A percentile compares a stretch with the other conserved stretches of the same genome.
Conservation (phyloP, 2,113 vertebrate genomes). For the Hippopotamus amphibius region DNA sequence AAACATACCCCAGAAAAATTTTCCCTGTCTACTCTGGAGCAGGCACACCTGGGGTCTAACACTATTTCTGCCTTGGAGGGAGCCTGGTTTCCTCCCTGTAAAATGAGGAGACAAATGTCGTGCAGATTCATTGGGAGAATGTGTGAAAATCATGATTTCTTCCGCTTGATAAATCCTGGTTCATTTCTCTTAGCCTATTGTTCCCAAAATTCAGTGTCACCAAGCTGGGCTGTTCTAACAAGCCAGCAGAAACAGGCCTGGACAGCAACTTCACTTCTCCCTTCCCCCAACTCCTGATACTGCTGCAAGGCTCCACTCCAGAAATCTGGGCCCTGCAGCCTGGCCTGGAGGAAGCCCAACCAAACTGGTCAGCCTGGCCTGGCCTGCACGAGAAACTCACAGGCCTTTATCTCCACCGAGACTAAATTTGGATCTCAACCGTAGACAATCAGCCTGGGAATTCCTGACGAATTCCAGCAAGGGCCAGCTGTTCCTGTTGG, state of each 20-base stretch:
- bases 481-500: not conserved
- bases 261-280: no score
- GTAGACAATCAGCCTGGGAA: conserved; percentile 60
- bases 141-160: not conserved
- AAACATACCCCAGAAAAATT: not conserved
- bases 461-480: conserved; percentile 60
- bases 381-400: not conserved
- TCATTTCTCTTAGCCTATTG: not conserved
- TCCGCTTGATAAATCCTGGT: not conserved
- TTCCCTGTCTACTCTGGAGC: not conserved
- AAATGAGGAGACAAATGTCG: not conserved
- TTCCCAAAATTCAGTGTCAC: not conserved
- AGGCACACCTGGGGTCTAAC: not conserved
- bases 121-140: not conserved
- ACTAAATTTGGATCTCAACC: conserved; percentile 59
- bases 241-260: not conserved
- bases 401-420: conserved; percentile 51
- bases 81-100: not conserved
- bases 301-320: not conserved
- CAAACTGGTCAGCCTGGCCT: not conserved
- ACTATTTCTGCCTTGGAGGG: not conserved
- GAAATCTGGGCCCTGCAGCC: not conserved
- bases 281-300: not conserved
- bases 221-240: not conserved
- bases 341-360: not conserved